Percentiles rank a stretch among this genome's conserved stretches.
These are phyloP conservation scores for Ceyx margarethae DNA, from an alignment of 2,113 vertebrate genomes.

Conservation along the genomic window DNA sequence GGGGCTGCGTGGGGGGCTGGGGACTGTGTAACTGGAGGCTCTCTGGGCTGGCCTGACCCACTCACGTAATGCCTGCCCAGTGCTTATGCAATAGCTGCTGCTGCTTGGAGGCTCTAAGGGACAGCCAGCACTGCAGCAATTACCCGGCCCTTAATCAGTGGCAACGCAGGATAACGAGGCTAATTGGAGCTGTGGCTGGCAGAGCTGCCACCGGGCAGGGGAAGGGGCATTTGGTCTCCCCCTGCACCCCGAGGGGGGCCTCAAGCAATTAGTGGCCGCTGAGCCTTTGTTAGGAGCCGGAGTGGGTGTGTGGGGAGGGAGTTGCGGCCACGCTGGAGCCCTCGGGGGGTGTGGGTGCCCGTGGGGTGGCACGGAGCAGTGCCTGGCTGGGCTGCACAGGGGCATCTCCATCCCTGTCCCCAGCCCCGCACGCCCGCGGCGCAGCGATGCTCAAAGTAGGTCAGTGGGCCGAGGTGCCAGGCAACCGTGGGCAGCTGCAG, in stretches of 20 bases:
- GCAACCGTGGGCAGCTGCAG: not conserved
- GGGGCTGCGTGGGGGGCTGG: not conserved
- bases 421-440: accelerated
- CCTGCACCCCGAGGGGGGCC: not conserved
- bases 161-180: not conserved
- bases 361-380: not conserved
- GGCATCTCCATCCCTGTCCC: not conserved
- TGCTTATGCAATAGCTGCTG: slow-evolving; percentile 17
- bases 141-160: slow-evolving; percentile 7
- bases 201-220: not conserved
- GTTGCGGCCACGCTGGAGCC: not conserved
- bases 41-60: not conserved
- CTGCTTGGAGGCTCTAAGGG: not conserved
- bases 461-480: slow-evolving; percentile 31
- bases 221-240: not conserved
- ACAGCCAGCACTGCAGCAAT: not conserved
- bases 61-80: not conserved
- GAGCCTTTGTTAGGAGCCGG: not conserved
- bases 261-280: not conserved
- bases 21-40: not conserved
- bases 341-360: not conserved
- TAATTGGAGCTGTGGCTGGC: slow-evolving; percentile 22
- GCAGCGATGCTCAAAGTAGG: slow-evolving; percentile 10
- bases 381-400: not conserved
- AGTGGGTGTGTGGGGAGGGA: not conserved